A percentile compares a stretch with the other conserved stretches of the same genome.
Evolutionary conservation across 2,113 vertebrate species (phyloP).

Genomic region (Micronycteris hirsuta): DNA sequence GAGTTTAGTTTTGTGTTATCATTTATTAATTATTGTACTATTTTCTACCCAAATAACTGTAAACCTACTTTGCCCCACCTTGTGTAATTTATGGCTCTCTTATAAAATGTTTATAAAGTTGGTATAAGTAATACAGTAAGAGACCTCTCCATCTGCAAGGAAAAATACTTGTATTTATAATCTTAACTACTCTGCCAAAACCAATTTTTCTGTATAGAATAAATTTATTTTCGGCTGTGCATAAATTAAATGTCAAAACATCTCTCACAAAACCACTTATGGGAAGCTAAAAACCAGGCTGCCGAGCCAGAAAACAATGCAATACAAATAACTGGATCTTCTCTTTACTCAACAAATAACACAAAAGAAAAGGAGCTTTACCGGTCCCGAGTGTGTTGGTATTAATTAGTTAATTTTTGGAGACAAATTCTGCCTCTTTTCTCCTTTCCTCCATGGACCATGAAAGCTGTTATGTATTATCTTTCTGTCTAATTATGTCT

Average conservation of each 20-base stretch:
- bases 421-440: neutral
- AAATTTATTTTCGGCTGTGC: constrained; percentile 63
- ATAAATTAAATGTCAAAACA: constrained; percentile 70
- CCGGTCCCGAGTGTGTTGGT: neutral
- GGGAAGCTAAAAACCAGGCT: neutral
- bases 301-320: constrained; percentile 38
- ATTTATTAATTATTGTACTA: too few species aligned
- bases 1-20: too few species aligned
- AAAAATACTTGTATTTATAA: constrained; percentile 35
- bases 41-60: too few species aligned
- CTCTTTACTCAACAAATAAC: constrained; percentile 56
- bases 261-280: constrained; percentile 42
- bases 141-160: neutral
- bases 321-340: constrained; percentile 35
- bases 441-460: neutral
- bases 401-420: constrained; percentile 50
- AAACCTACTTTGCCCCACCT: neutral
- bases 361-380: constrained; percentile 18
- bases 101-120: constrained; percentile 16
- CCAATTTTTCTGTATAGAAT: constrained; percentile 46
- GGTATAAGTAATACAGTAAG: neutral
- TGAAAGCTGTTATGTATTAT: neutral
- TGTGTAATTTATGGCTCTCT: neutral
- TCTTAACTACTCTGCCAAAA: constrained; percentile 43
- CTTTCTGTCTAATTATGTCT: constrained; percentile 10